Base-by-base conservation (phyloP, 2,113 vertebrate genomes). In the Fulica atra region DNA sequence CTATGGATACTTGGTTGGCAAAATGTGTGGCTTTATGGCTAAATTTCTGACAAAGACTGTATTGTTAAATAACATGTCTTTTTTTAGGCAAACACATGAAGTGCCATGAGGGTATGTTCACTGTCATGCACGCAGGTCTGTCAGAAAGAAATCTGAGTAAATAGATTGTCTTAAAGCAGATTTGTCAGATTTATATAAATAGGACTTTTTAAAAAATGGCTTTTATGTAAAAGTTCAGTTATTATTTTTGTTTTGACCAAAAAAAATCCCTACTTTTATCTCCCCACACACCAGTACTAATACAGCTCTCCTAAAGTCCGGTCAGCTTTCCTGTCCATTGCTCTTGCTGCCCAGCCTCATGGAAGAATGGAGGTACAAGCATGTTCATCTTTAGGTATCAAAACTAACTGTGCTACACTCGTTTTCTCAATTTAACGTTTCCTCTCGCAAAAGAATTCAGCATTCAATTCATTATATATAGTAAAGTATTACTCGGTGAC, bases 1-100 rank as follows among this genome's bases (percentile, higher is more conserved):
- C 89, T 93, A 88, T 95, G 83, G 95, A 88, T 91, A 86, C 61
- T 91, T 86, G 50, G 28, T 91, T 90, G 91, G 76, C 54, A 73
- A 94, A 91, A 80, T 88, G 1, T 81, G n/a, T 93, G 56, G 53
- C 44, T 89, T 89, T 84, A 66, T 5, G 26, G 38, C 46, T 94
- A 64, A 66, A 89, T 76, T 92, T 88, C 73, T 93, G 82, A 79
- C 66, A 70, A 91, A 92, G 73, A 79, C 57, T 1, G 1, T 85
- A 40, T 53, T 91, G 63, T 70, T 91, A 89, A 95, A 92, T 91
- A 88, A 68, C 17, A 38, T 44, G 19, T 21, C n/a, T 74, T 70
- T 81, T 77, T 92, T 91, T 80, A 91, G 78, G 44, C 23, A 68
- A 90, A 80, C 44, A 50, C 25, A 64, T 72, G 31, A 89, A 94